These are phyloP conservation scores for Saguinus midas DNA, from an alignment of 2,113 vertebrate genomes.

Conservation along the genomic window DNA sequence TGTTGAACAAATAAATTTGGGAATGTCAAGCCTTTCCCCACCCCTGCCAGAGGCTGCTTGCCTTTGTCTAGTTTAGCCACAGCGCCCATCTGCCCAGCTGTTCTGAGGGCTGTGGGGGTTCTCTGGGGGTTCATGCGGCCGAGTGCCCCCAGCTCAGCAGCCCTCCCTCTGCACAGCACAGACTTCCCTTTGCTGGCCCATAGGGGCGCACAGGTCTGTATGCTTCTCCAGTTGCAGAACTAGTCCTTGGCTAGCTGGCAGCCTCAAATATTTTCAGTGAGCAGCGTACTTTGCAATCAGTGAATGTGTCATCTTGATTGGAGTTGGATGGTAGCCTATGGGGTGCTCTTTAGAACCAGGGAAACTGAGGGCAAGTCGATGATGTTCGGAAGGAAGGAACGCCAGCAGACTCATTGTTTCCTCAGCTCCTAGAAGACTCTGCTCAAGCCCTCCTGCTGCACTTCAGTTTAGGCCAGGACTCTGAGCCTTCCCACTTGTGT, in stretches of 20 bases:
- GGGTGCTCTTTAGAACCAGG: background rate
- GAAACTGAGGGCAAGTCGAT: background rate
- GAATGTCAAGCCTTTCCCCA: background rate
- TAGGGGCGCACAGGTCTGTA: background rate
- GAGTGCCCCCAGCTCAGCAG: conserved; percentile 50
- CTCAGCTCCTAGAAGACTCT: background rate
- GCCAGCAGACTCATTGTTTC: background rate
- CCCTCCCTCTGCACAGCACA: accelerated
- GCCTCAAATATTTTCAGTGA: background rate
- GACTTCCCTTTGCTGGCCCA: background rate
- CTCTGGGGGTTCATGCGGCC: background rate
- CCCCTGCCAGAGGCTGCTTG: background rate
- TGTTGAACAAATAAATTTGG: background rate
- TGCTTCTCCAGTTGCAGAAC: background rate
- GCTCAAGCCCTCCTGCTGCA: background rate
- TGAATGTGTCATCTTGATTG: background rate
- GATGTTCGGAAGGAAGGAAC: background rate
- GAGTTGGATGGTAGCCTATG: background rate
- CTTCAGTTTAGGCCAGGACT: background rate
- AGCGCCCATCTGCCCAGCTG: background rate
- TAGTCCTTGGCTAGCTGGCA: background rate
- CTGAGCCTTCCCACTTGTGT: background rate
- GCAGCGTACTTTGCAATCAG: background rate
- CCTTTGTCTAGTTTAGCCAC: background rate
- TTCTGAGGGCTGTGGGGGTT: background rate